These are phyloP conservation scores for Diarsia rubi DNA, from an alignment of 2,888 invertebrate species.

Conservation along the genomic window DNA sequence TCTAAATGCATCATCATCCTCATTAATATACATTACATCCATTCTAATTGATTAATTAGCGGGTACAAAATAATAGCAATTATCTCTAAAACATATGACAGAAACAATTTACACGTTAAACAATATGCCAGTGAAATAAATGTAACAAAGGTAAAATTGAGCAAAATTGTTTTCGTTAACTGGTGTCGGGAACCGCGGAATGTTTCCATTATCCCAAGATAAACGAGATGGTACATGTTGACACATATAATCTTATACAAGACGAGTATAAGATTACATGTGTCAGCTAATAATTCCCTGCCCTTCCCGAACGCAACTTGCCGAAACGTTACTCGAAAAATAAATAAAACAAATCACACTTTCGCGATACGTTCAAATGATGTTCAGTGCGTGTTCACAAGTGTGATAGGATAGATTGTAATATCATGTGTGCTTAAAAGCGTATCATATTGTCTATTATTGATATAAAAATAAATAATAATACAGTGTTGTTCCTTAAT, in stretches of 20 bases:
- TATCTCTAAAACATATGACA: conserved; percentile 55
- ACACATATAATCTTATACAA: conserved; percentile 85
- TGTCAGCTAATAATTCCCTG: conserved; percentile 79
- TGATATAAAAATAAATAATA: not conserved
- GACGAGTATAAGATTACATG: conserved; percentile 83
- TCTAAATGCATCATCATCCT: not conserved
- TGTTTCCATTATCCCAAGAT: conserved; percentile 83
- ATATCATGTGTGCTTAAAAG: not conserved
- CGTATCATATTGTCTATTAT: not conserved
- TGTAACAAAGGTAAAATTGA: conserved; percentile 71
- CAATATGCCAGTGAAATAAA: conserved; percentile 63
- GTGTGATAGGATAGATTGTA: conserved; percentile 6
- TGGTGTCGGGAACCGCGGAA: conserved; percentile 70
- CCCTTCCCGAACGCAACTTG: conserved; percentile 53
- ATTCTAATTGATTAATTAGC: conserved; percentile 56
- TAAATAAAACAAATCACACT: conserved; percentile 58
- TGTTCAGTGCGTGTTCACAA: not conserved
- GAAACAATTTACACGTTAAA: conserved; percentile 61
- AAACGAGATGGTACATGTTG: conserved; percentile 81
- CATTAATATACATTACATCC: conserved; percentile 35
- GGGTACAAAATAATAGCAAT: conserved; percentile 52
- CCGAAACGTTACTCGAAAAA: conserved; percentile 59
- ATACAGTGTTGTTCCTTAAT: too few relatives aligned
- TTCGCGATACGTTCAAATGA: conserved; percentile 38
- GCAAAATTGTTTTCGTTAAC: conserved; percentile 74